Conservation (phyloP, 2,888 invertebrate genomes). For the Cryptocheilus praepositus region DNA sequence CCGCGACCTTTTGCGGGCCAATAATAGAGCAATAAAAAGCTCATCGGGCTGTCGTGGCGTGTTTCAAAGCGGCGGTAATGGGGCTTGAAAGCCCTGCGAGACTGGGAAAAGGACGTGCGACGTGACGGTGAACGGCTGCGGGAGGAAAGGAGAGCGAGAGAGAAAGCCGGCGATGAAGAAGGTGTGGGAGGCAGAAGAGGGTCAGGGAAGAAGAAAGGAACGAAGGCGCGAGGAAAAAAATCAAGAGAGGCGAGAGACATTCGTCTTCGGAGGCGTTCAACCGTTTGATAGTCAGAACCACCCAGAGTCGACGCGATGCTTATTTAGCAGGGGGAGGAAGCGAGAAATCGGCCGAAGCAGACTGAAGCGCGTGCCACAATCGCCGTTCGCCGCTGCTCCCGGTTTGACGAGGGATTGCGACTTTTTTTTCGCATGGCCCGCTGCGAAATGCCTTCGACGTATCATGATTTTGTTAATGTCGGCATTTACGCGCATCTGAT, state of each 20-base stretch:
- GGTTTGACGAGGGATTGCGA: no score
- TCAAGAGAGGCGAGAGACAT: conserved; percentile 59
- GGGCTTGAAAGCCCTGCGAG: conserved; percentile 65
- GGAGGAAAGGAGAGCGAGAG: no score
- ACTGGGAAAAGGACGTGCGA: conserved; percentile 38
- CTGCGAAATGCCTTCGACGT: no score
- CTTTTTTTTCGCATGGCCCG: no score
- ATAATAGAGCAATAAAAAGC: conserved; percentile 57
- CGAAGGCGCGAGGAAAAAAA: conserved; percentile 35
- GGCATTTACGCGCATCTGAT: no score
- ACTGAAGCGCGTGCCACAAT: conserved; percentile 16
- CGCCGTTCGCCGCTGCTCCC: neutral
- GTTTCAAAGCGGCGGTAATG: conserved; percentile 70
- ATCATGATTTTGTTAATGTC: no score
- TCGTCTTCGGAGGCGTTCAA: conserved; percentile 69
- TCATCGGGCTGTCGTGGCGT: conserved; percentile 47
- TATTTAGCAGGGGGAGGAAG: conserved; percentile 34
- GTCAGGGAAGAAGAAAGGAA: conserved; percentile 15
- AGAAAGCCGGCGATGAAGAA: conserved; percentile 16
- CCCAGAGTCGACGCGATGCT: conserved; percentile 34
- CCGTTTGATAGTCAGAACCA: conserved; percentile 64
- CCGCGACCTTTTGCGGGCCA: conserved; percentile 46
- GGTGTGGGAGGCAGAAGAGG: conserved; percentile 27
- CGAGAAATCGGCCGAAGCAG: conserved; percentile 51
- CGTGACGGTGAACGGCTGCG: conserved; percentile 38